Evolutionary conservation across 2,113 vertebrate species (phyloP).

Genomic region (Monarcha castaneiventris): DNA sequence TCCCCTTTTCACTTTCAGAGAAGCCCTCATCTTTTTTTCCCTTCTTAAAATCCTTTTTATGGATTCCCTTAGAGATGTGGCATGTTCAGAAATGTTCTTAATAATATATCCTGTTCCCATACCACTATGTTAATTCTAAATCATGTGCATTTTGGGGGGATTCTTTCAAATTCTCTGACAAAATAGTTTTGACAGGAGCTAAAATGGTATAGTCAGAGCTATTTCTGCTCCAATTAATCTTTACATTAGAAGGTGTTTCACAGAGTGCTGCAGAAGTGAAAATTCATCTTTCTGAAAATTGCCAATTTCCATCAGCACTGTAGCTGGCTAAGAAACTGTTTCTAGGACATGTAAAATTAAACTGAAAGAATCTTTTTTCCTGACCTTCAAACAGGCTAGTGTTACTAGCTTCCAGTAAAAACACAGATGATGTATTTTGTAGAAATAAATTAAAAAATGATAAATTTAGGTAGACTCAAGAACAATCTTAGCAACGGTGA

Average conservation of each 20-base stretch:
- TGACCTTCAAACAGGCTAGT: neutral
- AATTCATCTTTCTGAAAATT: conserved; percentile 20
- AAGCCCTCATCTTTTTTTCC: neutral
- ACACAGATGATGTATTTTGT: neutral
- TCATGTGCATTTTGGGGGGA: neutral
- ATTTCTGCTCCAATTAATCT: conserved; percentile 19
- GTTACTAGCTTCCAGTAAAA: neutral
- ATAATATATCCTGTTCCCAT: neutral
- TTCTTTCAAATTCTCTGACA: neutral
- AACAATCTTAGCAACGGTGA: neutral
- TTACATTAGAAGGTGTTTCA: neutral
- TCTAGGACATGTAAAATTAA: conserved; percentile 12
- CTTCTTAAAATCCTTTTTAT: neutral
- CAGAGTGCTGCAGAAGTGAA: neutral
- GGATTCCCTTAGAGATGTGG: neutral
- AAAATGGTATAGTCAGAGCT: neutral
- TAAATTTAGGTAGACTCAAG: neutral
- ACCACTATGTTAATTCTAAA: neutral
- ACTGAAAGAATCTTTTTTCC: neutral
- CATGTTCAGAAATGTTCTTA: neutral
- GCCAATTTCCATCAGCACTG: neutral
- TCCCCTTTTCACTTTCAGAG: neutral
- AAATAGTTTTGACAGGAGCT: neutral
- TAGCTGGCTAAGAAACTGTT: neutral
- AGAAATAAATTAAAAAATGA: neutral